These are phyloP conservation scores for Drosophila navojoa DNA, from an alignment of 1,140 invertebrate genomes.

Conservation along the genomic window DNA sequence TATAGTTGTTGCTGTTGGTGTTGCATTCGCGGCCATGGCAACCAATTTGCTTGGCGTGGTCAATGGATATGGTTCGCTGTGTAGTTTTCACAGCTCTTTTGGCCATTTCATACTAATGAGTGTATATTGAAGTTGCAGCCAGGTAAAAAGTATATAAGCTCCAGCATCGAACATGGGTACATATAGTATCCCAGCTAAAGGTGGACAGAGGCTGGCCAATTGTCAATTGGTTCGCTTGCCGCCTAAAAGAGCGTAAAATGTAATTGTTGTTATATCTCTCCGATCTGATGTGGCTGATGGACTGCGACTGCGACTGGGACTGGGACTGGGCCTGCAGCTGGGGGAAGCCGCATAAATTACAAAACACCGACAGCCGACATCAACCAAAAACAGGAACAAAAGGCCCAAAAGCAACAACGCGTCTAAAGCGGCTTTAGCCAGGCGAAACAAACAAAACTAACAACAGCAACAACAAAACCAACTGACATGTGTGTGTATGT, in stretches of 20 bases:
- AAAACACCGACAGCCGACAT: slow-evolving; percentile 56
- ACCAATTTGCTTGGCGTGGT: slow-evolving; percentile 42
- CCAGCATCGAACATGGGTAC: too few species aligned
- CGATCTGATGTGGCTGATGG: slow-evolving; percentile 15
- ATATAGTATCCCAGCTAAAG: too few species aligned
- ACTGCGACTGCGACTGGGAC: neutral
- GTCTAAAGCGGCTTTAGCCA: slow-evolving; percentile 67
- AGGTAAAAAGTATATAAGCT: too few species aligned
- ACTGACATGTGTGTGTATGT: slow-evolving; percentile 31
- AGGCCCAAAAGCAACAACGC: slow-evolving; percentile 56
- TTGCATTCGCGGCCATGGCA: slow-evolving; percentile 48
- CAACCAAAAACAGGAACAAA: slow-evolving; percentile 54
- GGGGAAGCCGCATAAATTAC: slow-evolving; percentile 79
- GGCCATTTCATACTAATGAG: slow-evolving; percentile 10
- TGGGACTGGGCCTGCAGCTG: neutral
- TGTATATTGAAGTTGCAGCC: neutral
- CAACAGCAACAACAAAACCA: slow-evolving; percentile 45
- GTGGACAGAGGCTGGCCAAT: too few species aligned
- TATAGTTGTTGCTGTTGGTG: slow-evolving; percentile 46
- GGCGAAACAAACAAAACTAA: slow-evolving; percentile 68
- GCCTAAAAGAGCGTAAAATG: slow-evolving; percentile 29
- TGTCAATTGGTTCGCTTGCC: neutral
- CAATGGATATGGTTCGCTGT: slow-evolving; percentile 3
- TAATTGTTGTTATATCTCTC: slow-evolving; percentile 41
- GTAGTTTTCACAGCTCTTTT: slow-evolving; percentile 6